A percentile compares a stretch with the other conserved stretches of the same genome.
These are phyloP conservation scores for Achatina immaculata DNA, from an alignment of 1,140 invertebrate genomes.

Conservation along the genomic window DNA sequence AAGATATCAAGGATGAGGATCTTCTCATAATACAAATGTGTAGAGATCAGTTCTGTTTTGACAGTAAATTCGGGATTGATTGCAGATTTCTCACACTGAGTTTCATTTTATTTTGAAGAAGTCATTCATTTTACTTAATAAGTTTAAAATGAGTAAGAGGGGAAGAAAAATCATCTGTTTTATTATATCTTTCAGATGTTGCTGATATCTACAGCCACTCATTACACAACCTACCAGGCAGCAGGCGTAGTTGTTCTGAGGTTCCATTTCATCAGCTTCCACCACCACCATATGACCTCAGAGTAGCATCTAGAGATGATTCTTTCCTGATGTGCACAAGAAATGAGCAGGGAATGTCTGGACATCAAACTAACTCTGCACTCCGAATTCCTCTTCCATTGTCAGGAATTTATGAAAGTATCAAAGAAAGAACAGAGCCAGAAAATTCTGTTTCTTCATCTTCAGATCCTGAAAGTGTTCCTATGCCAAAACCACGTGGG, in stretches of 20 bases:
- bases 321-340: background rate
- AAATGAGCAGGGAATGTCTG: background rate
- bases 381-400: background rate
- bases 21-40: too few species aligned
- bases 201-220: conserved; percentile 28
- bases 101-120: too few species aligned
- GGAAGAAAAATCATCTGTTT: background rate
- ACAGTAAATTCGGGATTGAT: too few species aligned
- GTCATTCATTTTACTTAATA: background rate
- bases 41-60: too few species aligned
- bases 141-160: background rate
- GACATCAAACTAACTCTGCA: background rate
- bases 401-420: conserved; percentile 44
- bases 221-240: conserved; percentile 40
- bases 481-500: background rate
- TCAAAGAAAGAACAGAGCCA: conserved; percentile 45
- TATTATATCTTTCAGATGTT: background rate
- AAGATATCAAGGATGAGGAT: too few species aligned
- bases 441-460: conserved; percentile 41
- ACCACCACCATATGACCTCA: conserved; percentile 39
- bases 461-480: conserved; percentile 31
- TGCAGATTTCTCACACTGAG: too few species aligned
- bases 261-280: conserved; percentile 32
- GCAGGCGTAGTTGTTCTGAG: conserved; percentile 39
- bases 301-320: conserved; percentile 38